Evolutionary conservation across 2,888 invertebrate genomes (phyloP).

Genomic region (Patella depressa): DNA sequence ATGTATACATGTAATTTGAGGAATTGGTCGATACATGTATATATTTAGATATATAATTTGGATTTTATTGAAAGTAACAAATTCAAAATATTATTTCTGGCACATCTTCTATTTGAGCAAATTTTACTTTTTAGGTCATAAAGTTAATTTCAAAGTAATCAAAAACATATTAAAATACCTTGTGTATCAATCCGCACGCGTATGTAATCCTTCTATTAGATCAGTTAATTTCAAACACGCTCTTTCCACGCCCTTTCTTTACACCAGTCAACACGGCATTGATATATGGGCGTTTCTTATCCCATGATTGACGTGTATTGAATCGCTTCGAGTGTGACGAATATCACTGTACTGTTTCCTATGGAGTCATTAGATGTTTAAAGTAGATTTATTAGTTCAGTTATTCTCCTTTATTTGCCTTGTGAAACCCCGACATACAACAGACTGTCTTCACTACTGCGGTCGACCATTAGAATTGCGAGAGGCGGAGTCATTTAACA

Average conservation of each 20-base stretch:
- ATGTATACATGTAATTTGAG: too few relatives aligned
- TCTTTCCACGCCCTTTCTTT: background rate
- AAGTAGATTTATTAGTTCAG: conserved; percentile 9
- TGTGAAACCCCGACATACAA: conserved; percentile 2
- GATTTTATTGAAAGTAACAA: too few relatives aligned
- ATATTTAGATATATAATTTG: too few relatives aligned
- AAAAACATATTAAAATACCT: too few relatives aligned
- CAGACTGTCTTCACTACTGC: background rate
- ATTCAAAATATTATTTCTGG: too few relatives aligned
- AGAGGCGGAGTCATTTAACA: background rate
- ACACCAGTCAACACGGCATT: too few relatives aligned
- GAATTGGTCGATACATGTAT: too few relatives aligned
- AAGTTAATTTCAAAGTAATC: too few relatives aligned
- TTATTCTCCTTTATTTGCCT: conserved; percentile 10
- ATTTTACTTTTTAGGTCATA: too few relatives aligned
- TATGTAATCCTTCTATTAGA: background rate
- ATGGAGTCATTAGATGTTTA: conserved; percentile 7
- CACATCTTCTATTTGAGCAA: too few relatives aligned
- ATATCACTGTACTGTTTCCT: conserved; percentile 9
- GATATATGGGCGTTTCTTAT: background rate
- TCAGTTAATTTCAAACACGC: background rate
- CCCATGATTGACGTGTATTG: background rate
- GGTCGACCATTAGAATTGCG: background rate
- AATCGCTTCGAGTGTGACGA: conserved; percentile 9
- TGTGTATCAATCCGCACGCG: conserved; percentile 3